Evolutionary conservation across 2,797 vertebrate genomes (phyloP), one percentile per base, ranked within the genome.

Genomic region (Lindbergichthys nudifrons): DNA sequence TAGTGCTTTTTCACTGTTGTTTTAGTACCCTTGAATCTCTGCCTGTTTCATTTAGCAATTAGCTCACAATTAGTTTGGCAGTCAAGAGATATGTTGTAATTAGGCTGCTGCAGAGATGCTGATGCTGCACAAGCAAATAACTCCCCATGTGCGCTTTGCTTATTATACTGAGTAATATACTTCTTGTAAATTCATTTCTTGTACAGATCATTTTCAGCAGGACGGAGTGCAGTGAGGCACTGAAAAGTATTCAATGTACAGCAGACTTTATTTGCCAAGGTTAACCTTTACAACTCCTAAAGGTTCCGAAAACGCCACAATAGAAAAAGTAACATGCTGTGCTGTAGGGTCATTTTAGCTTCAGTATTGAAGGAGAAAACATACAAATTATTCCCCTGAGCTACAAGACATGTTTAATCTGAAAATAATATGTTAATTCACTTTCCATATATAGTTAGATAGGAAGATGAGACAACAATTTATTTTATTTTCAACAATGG

Each of bases 21-120:
- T 75, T 26, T 21, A 13, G 14, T 26, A 9, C 53, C 21, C 45
- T 59, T 42, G 21, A 32, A 3, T 2, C 45, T 65, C 41, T 46
- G 3, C 15, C 4, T n/a, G n/a, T 86, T 76, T 48, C 45, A 70
- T 60, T 53, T 52, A 26, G 51, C 2, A 52, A 23, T 77, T 65
- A 82, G 36, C 16, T 70, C 14, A 19, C 19, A 69, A 57, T 72
- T 45, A 75, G 12, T 5, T 67, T 73, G 36, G 10, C 11, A 58
- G 39, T 47, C 11, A 23, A 45, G 41, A 52, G 32, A 62, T 73
- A n/a, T 30, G 18, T 54, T 76, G 41, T 52, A 1, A 61, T 74
- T 48, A 70, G 19, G 18, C 18, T n/a, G 9, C 36, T 75, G 64
- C 58, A 74, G 53, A 65, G 47, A 1, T 26, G 5, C 11, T 41